Conservation (phyloP, 1,140 invertebrate species). For the Zaprionus ornatus region DNA sequence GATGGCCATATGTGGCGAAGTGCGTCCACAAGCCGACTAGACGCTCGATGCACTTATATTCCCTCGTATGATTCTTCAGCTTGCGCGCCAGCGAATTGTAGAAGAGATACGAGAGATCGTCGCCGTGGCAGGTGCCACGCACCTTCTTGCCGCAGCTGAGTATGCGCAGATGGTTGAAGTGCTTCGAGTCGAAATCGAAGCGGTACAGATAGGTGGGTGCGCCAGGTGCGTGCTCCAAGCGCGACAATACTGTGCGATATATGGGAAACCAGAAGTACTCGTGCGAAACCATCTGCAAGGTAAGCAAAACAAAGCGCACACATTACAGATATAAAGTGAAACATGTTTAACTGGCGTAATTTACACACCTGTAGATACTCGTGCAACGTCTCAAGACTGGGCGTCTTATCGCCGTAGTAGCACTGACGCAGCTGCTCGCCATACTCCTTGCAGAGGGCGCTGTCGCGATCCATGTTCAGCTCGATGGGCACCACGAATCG, state of each 20-base stretch:
- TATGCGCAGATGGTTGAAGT: constrained; percentile 80
- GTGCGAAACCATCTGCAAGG: constrained; percentile 79
- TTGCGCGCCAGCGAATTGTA: constrained; percentile 84
- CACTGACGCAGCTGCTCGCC: constrained; percentile 66
- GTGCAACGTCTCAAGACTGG: constrained; percentile 73
- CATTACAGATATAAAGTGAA: neutral
- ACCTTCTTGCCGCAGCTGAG: constrained; percentile 83
- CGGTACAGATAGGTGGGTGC: constrained; percentile 84
- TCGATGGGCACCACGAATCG: constrained; percentile 78
- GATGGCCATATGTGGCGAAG: constrained; percentile 83
- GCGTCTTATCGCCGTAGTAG: constrained; percentile 79
- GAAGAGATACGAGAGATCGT: constrained; percentile 88
- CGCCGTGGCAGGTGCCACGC: constrained; percentile 86
- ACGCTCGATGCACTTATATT: constrained; percentile 82
- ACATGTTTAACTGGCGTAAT: neutral
- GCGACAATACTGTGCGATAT: constrained; percentile 82
- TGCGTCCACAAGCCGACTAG: constrained; percentile 84
- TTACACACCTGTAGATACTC: constrained; percentile 73
- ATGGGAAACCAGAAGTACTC: constrained; percentile 84
- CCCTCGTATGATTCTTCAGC: constrained; percentile 77
- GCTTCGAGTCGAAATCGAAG: constrained; percentile 84
- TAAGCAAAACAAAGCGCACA: neutral
- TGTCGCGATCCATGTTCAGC: constrained; percentile 74
- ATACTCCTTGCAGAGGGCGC: constrained; percentile 75
- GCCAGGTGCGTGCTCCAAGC: constrained; percentile 69